Conservation (phyloP, 2,888 invertebrate genomes). For the Meta bourneti region DNA sequence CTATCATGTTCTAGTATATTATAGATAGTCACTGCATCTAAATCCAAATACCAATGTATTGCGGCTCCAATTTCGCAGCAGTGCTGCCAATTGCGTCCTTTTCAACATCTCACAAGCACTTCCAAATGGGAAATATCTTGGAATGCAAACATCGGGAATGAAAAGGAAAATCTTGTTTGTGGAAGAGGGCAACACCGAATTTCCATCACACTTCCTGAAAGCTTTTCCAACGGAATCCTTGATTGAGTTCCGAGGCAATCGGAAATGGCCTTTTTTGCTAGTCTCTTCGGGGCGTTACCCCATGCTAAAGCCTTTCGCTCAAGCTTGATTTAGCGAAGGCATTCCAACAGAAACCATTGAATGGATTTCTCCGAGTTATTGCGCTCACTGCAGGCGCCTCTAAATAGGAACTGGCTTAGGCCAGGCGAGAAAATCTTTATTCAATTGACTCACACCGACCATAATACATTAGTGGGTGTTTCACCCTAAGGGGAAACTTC, state of each 20-base stretch:
- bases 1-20: not conserved
- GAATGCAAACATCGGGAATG: conserved; percentile 30
- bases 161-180: conserved; percentile 70
- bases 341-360: conserved; percentile 12
- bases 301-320: conserved; percentile 11
- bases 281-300: not conserved
- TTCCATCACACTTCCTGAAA: conserved; percentile 55
- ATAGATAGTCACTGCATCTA: not conserved
- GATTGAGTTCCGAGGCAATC: conserved; percentile 69
- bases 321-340: conserved; percentile 45
- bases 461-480: conserved; percentile 40
- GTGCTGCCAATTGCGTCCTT: not conserved
- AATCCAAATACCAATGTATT: not conserved
- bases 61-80: not conserved
- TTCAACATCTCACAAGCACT: not conserved
- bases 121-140: conserved; percentile 14
- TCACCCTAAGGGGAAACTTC: conserved; percentile 1
- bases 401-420: conserved; percentile 7
- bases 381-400: conserved; percentile 47
- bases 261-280: conserved; percentile 49
- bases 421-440: conserved; percentile 21
- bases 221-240: conserved; percentile 63
- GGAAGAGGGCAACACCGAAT: conserved; percentile 51
- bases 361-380: conserved; percentile 66
- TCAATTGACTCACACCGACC: conserved; percentile 40